phyloP scores from a whole-genome alignment of 2,888 invertebrate species.

The Hyposoter dolosus region DNA sequence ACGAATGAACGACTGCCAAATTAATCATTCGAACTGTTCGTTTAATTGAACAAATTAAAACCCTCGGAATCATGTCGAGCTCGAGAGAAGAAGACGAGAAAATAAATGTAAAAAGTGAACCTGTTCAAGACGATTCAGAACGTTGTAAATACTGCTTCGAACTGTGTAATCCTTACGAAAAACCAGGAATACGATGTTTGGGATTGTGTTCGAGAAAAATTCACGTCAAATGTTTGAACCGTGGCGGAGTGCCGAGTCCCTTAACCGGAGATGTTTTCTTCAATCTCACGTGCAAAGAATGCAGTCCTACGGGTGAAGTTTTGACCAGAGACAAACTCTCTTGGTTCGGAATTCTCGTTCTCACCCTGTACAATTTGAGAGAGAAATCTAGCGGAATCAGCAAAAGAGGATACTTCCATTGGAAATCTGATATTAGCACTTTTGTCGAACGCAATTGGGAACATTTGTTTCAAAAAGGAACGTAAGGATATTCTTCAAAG shows the following conservation, averaged over 20 bases:
- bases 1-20: neutral
- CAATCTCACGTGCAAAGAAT: slow-evolving; percentile 89
- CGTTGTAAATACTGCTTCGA: slow-evolving; percentile 88
- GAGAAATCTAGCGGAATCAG: slow-evolving; percentile 90
- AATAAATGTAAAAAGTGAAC: slow-evolving; percentile 34
- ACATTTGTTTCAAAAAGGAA: slow-evolving; percentile 88
- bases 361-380: slow-evolving; percentile 92
- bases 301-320: slow-evolving; percentile 86
- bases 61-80: slow-evolving; percentile 20
- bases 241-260: slow-evolving; percentile 90
- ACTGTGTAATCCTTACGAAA: slow-evolving; percentile 86
- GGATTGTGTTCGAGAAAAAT: slow-evolving; percentile 87
- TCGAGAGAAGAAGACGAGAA: slow-evolving; percentile 6
- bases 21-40: neutral
- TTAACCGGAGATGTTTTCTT: slow-evolving; percentile 92
- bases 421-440: slow-evolving; percentile 92
- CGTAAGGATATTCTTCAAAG: slow-evolving; percentile 85
- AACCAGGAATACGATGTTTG: slow-evolving; percentile 88
- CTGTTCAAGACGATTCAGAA: slow-evolving; percentile 48
- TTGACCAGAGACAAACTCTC: slow-evolving; percentile 89
- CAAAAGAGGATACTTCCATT: slow-evolving; percentile 93
- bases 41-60: neutral
- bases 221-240: slow-evolving; percentile 89
- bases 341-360: slow-evolving; percentile 91
- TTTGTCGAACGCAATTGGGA: slow-evolving; percentile 94